Evolutionary conservation across 2,113 vertebrate genomes (phyloP).

Genomic region (Coracopsis vasa): DNA sequence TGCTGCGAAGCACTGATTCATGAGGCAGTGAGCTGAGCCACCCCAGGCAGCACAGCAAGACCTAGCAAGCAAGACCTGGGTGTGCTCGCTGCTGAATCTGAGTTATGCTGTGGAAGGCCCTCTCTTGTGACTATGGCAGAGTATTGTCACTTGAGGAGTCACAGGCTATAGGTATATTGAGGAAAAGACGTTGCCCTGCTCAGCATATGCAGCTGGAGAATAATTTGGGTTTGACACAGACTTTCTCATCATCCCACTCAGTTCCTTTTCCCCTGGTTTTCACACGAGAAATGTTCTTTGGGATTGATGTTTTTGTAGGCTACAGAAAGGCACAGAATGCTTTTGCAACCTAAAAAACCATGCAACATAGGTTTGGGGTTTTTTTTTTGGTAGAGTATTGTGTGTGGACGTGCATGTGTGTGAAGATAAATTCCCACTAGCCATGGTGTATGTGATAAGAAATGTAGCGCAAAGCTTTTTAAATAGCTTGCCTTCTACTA

Average conservation of each 20-base stretch:
- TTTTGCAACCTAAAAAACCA: not conserved
- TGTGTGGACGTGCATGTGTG: not conserved
- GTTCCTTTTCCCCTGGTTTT: not conserved
- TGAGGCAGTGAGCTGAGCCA: not conserved
- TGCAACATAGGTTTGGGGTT: not conserved
- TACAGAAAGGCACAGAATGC: not conserved
- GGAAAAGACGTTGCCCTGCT: not conserved
- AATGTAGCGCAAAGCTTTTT: slow-evolving; percentile 1
- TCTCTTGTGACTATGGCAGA: not conserved
- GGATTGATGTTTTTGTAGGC: not conserved
- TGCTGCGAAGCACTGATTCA: not conserved
- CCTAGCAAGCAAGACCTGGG: not conserved
- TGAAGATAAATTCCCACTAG: not conserved
- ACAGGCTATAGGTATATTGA: not conserved
- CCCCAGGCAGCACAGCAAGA: not conserved
- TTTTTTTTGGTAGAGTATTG: not conserved
- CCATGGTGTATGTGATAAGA: not conserved
- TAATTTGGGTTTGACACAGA: not conserved
- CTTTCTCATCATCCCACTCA: not conserved
- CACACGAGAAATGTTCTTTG: not conserved
- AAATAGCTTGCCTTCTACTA: slow-evolving; percentile 24
- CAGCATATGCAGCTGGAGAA: not conserved
- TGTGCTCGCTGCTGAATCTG: rapidly evolving
- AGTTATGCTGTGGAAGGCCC: not conserved
- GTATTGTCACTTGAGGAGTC: not conserved